Percentiles rank a stretch among this genome's conserved stretches.
These are phyloP conservation scores for Aegotheles bennettii DNA, from an alignment of 2,113 vertebrate species.

Conservation along the genomic window DNA sequence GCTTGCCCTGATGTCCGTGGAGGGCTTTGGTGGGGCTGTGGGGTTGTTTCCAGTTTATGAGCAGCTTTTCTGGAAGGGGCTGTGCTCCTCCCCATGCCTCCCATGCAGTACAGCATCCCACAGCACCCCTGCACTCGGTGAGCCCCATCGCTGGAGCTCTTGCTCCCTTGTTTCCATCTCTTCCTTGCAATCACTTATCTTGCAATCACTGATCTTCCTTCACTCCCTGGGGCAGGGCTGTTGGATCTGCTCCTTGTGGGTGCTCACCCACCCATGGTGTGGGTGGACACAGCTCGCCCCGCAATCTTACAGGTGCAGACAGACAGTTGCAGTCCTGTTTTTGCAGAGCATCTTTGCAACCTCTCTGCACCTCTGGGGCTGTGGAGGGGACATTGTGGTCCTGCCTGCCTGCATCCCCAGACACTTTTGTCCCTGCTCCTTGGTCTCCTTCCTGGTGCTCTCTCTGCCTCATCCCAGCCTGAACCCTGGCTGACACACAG, in stretches of 20 bases:
- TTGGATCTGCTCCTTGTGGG: rapidly evolving
- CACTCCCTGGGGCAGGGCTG: background rate
- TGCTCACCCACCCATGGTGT: background rate
- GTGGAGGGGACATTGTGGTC: rapidly evolving
- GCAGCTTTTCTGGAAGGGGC: background rate
- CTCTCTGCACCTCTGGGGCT: background rate
- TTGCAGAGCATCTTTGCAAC: background rate
- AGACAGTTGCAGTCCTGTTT: background rate
- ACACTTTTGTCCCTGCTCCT: background rate
- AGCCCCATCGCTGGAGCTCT: background rate
- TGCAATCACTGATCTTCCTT: rapidly evolving
- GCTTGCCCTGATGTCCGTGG: background rate
- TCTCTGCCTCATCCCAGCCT: background rate
- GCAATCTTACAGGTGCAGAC: background rate
- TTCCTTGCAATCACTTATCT: rapidly evolving
- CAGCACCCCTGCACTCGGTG: background rate
- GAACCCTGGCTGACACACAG: background rate
- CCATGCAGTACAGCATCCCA: background rate
- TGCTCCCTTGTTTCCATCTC: background rate
- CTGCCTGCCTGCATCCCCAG: background rate
- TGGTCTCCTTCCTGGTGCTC: background rate
- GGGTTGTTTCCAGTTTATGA: background rate
- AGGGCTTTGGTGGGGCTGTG: background rate
- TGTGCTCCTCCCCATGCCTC: background rate
- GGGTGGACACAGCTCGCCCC: background rate